Conservation (phyloP, 2,888 invertebrate genomes). For the Clitarchus hookeri region DNA sequence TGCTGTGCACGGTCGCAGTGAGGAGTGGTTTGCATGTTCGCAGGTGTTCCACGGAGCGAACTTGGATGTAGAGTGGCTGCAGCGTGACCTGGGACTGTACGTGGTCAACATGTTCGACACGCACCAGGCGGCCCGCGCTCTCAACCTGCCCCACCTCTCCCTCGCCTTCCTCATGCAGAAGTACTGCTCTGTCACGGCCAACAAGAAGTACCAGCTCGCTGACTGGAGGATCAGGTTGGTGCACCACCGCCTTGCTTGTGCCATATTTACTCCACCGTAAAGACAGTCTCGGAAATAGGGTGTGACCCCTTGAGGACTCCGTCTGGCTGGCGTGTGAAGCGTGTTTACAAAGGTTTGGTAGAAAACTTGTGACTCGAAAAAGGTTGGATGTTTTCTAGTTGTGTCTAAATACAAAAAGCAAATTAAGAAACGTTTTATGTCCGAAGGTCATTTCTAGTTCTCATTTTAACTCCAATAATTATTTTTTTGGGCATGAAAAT, state of each 20-base stretch:
- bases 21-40: slow-evolving; percentile 33
- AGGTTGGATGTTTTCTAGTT: no score
- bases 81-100: slow-evolving; percentile 92
- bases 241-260: background rate
- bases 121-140: slow-evolving; percentile 78
- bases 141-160: slow-evolving; percentile 73
- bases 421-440: no score
- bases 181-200: slow-evolving; percentile 77
- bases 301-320: no score
- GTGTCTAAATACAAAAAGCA: no score
- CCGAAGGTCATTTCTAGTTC: no score
- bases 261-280: background rate
- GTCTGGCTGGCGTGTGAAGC: no score
- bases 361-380: no score
- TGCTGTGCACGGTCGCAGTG: no score
- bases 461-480: no score
- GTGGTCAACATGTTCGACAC: slow-evolving; percentile 98
- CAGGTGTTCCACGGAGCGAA: slow-evolving; percentile 92
- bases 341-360: no score
- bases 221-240: slow-evolving; percentile 86
- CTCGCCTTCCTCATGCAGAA: slow-evolving; percentile 76
- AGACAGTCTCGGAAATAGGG: background rate
- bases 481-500: no score
- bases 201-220: slow-evolving; percentile 92
- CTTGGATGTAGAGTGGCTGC: slow-evolving; percentile 89